Evolutionary conservation across 2,797 vertebrate genomes (phyloP).

Genomic region (Momotus momota): DNA sequence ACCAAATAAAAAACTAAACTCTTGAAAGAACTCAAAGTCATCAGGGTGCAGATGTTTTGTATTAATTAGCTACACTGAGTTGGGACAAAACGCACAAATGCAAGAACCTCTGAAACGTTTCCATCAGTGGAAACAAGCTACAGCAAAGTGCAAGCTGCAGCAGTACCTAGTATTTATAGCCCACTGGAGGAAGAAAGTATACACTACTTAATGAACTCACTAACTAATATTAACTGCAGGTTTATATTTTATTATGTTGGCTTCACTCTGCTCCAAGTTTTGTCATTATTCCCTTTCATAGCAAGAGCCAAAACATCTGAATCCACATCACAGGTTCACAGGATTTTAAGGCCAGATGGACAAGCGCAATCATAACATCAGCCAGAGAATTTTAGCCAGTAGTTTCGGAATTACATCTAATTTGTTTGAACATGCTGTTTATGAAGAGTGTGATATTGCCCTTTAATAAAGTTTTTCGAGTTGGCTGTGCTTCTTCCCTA

Average conservation of each 20-base stretch:
- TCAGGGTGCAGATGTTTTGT: constrained; percentile 46
- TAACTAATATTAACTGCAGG: constrained; percentile 61
- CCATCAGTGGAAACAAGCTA: constrained; percentile 31
- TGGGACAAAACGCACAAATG: constrained; percentile 23
- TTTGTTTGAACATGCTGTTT: constrained; percentile 29
- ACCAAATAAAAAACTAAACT: constrained; percentile 40
- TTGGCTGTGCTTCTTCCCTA: neutral
- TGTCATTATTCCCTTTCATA: constrained; percentile 2
- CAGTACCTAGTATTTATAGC: constrained; percentile 58
- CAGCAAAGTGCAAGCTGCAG: neutral
- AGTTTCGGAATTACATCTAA: constrained; percentile 14
- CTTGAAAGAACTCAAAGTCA: constrained; percentile 50
- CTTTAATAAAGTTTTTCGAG: neutral
- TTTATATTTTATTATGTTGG: constrained; percentile 49
- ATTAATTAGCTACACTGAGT: constrained; percentile 48
- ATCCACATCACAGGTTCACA: neutral
- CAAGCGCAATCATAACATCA: constrained; percentile 2
- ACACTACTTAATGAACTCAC: constrained; percentile 52
- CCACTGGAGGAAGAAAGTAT: constrained; percentile 53
- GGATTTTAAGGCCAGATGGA: constrained; percentile 52
- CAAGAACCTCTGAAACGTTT: constrained; percentile 19
- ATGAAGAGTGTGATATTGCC: neutral
- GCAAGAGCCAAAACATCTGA: neutral
- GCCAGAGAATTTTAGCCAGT: constrained; percentile 9
- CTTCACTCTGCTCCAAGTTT: constrained; percentile 31